phyloP scores from a whole-genome alignment of 2,888 invertebrate species.

The Oligia strigilis region DNA sequence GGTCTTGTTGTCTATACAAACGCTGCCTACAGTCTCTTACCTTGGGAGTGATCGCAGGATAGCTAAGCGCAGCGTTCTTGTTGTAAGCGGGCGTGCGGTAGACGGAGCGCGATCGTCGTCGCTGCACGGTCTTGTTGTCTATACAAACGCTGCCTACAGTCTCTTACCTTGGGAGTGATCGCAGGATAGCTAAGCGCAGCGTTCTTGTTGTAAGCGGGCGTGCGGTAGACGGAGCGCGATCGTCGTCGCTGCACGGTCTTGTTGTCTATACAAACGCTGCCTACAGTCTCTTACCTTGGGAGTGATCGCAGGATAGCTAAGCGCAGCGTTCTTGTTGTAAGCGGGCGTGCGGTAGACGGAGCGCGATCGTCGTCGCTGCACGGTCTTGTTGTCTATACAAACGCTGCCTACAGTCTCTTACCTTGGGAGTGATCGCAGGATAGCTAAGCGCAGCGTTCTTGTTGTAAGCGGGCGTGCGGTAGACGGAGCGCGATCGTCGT shows the following conservation, averaged over 20 bases:
- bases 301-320: conserved; percentile 84
- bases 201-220: conserved; percentile 83
- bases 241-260: conserved; percentile 71
- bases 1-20: conserved; percentile 38
- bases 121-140: conserved; percentile 56
- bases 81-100: conserved; percentile 77
- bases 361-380: conserved; percentile 76
- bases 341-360: conserved; percentile 86
- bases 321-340: conserved; percentile 77
- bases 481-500: conserved; percentile 81
- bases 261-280: conserved; percentile 6
- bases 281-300: conserved; percentile 79
- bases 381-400: conserved; percentile 39
- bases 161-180: conserved; percentile 87
- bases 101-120: conserved; percentile 79
- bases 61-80: conserved; percentile 75
- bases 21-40: conserved; percentile 64
- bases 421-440: conserved; percentile 88
- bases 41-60: conserved; percentile 88
- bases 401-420: conserved; percentile 48
- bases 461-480: conserved; percentile 85
- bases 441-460: conserved; percentile 76
- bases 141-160: too few relatives aligned
- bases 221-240: conserved; percentile 73
- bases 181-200: conserved; percentile 76